Evolutionary conservation across 2,113 vertebrate species (phyloP).

Genomic region (Ramphastos sulfuratus): DNA sequence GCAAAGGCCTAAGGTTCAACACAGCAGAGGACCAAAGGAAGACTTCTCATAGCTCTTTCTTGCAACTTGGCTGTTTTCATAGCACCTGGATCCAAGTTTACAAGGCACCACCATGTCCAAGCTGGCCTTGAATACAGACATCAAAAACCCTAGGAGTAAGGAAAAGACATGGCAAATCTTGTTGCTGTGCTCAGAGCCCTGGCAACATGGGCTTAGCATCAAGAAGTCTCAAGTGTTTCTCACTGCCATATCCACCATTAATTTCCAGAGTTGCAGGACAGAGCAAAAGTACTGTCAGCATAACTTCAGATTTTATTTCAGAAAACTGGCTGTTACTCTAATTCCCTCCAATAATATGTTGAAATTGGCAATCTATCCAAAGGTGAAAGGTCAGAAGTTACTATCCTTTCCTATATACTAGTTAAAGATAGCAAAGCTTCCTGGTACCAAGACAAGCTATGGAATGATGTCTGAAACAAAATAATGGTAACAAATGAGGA

Average conservation of each 20-base stretch:
- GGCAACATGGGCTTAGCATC: background rate
- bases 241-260: background rate
- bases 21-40: background rate
- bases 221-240: background rate
- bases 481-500: background rate
- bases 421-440: background rate
- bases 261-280: background rate
- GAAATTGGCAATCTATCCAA: background rate
- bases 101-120: background rate
- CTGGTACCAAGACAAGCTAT: background rate
- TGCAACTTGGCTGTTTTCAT: background rate
- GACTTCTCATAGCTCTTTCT: background rate
- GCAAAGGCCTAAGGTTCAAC: background rate
- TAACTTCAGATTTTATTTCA: background rate
- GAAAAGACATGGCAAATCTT: background rate
- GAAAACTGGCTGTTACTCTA: background rate
- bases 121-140: background rate
- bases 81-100: background rate
- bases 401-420: background rate
- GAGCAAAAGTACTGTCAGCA: background rate
- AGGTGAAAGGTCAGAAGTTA: background rate
- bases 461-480: slow-evolving; percentile 1
- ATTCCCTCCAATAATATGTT: background rate
- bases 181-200: too few species aligned
- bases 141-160: background rate